Evolutionary conservation across 2,113 vertebrate genomes (phyloP), one percentile per base, ranked within the genome.

Genomic region (Carettochelys insculpta): DNA sequence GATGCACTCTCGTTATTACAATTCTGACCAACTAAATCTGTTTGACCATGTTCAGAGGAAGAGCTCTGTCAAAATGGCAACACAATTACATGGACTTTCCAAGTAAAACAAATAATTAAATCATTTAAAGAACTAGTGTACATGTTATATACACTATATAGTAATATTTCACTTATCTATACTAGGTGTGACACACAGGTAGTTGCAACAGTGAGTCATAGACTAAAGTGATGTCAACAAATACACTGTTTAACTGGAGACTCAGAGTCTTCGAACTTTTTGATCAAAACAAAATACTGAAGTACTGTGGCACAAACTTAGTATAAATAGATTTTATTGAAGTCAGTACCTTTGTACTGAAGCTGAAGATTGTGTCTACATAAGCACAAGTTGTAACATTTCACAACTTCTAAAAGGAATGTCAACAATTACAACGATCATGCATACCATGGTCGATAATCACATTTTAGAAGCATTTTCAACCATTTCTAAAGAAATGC

Each of bases 331-430:
- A 97, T 98, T 98, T 98, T 98, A 98, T 98, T 98, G 97, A 98
- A 98, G 98, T 99, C 98, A 98, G 98, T 98, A 98, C 98, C 98
- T 97, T 97, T 97, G 98, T 98, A 98, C 98, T 98, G 98, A 99
- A 98, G 98, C 98, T 96, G 90, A 98, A 98, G 98, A 98, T 98
- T 97, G 97, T 98, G 97, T 98, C 98, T 98, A 98, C 98, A 98
- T 98, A 98, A 98, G 98, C 98, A 99, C 98, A 98, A 98, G 97
- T 98, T 98, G 98, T 98, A 98, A 98, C 98, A 98, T 98, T 98
- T 98, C 98, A 98, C 98, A 98, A 98, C 98, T 98, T 98, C 98
- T 98, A 98, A 98, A 98, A 98, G 98, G 98, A 99, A 99, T 99
- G 98, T 98, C 98, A 98, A 98, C 98, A 98, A 98, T 98, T 98